Evolutionary conservation across 2,113 vertebrate genomes (phyloP), one percentile per base, ranked within the genome.

Genomic region (Cyrtonyx montezumae): DNA sequence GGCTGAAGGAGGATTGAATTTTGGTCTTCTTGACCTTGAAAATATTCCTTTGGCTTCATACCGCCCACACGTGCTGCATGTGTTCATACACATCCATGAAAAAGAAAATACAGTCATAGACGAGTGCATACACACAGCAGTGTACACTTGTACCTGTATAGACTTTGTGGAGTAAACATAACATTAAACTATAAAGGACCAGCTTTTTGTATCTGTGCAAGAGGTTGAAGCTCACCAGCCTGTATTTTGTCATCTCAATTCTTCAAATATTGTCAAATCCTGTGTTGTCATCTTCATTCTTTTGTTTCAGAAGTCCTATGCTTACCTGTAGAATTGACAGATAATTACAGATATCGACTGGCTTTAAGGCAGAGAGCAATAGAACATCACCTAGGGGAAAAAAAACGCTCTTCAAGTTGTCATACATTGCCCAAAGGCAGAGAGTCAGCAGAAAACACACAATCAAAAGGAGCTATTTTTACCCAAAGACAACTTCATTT

Each of bases 401-500:
- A 81, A 83, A 16, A 5, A 12, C 76, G 66, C 36, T 93, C 30
- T 78, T 94, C 36, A 73, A 87, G 93, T 93, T 94, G 91, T 95
- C 93, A 32, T 87, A 94, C 2, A 6, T 88, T 95, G 95, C 94
- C 89, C 69, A 62, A 91, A 96, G 91, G 94, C 71, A 91, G 93
- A 81, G 56, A 89, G 66, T 62, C 79, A 85, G 83, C 66, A 95
- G 91, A 95, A 96, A 95, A 93, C 88, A 91, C 84, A 94, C 92
- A 87, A 95, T 94, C 85, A 91, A 87, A 96, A 86, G 83, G 83
- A 94, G 73, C 88, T 96, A 94, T 97, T 96, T 96, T 94, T 94
- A 96, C 93, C 94, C 63, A 71, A 89, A 94, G 86, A 96, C 88
- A 94, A 91, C 97, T 96, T 96, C 65, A 90, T 97, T 96, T 95